A percentile compares a stretch with the other conserved stretches of the same genome.
Evolutionary conservation across 1,140 invertebrate species (phyloP).

Genomic region (Mactra quadrangularis): DNA sequence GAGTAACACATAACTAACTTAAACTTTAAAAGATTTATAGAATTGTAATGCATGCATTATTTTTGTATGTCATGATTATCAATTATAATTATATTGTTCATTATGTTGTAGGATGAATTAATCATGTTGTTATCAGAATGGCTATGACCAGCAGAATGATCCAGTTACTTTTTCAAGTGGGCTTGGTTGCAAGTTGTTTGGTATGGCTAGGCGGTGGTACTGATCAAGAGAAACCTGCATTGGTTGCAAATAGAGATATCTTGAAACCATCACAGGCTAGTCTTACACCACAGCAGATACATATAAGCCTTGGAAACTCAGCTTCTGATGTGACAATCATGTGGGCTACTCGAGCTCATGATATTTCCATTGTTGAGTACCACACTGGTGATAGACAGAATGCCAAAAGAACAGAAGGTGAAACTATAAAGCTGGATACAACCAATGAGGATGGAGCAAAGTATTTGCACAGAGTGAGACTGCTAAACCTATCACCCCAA

Average conservation of each 20-base stretch:
- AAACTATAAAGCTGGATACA: slow-evolving; percentile 65
- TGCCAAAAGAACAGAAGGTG: slow-evolving; percentile 53
- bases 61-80: too few species aligned
- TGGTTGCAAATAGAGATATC: slow-evolving; percentile 42
- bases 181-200: too few species aligned
- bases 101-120: too few species aligned
- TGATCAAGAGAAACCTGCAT: neutral
- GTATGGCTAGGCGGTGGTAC: too few species aligned
- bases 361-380: slow-evolving; percentile 69
- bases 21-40: too few species aligned
- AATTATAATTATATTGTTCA: too few species aligned
- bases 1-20: too few species aligned
- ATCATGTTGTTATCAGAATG: too few species aligned
- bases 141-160: too few species aligned
- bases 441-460: slow-evolving; percentile 65
- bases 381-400: slow-evolving; percentile 58
- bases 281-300: slow-evolving; percentile 54
- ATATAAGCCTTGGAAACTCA: slow-evolving; percentile 68
- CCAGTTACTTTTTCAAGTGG: too few species aligned
- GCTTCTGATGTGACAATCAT: slow-evolving; percentile 73
- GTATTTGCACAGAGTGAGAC: slow-evolving; percentile 71
- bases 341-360: slow-evolving; percentile 71
- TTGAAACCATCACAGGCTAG: slow-evolving; percentile 16
- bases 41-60: too few species aligned
- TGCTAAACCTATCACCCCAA: slow-evolving; percentile 67